A percentile compares a stretch with the other conserved stretches of the same genome.
Conservation (phyloP, 2,888 invertebrate species). For the Macrosoma leucophasiata region DNA sequence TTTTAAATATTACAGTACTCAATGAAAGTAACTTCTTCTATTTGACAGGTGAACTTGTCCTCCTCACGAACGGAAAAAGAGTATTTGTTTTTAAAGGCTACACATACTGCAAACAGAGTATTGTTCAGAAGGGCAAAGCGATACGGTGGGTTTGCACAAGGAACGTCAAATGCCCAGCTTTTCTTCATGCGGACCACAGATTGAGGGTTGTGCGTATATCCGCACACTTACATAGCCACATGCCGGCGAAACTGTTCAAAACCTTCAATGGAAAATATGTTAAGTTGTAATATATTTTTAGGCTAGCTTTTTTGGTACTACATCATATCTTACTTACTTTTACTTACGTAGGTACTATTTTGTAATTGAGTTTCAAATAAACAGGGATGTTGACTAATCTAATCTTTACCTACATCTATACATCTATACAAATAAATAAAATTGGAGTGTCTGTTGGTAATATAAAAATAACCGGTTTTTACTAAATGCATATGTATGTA, state of each 20-base stretch:
- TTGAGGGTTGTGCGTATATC: not conserved
- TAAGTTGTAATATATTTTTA: not conserved
- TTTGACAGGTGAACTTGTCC: slow-evolving; percentile 6
- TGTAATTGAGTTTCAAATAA: no score
- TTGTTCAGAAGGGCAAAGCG: slow-evolving; percentile 3
- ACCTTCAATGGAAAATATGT: slow-evolving; percentile 7
- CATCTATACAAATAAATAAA: no score
- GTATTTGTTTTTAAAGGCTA: slow-evolving; percentile 17
- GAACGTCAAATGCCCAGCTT: slow-evolving; percentile 9
- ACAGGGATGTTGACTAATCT: no score
- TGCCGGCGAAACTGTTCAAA: slow-evolving; percentile 3
- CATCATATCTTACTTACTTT: no score
- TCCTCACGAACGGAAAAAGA: slow-evolving; percentile 18
- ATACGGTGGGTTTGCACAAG: slow-evolving; percentile 7
- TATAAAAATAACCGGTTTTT: no score
- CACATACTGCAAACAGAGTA: slow-evolving; percentile 9
- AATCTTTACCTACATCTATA: no score
- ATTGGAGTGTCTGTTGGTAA: no score
- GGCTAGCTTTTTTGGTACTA: no score
- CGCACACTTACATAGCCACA: slow-evolving; percentile 3
- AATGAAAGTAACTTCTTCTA: slow-evolving; percentile 1
- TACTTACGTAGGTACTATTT: no score
- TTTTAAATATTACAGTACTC: no score
- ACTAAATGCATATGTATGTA: no score
- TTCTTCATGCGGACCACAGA: slow-evolving; percentile 8